Percentiles rank a stretch among this genome's conserved stretches.
Evolutionary conservation across 2,113 vertebrate species (phyloP).

Genomic region (Arothron firmamentum): DNA sequence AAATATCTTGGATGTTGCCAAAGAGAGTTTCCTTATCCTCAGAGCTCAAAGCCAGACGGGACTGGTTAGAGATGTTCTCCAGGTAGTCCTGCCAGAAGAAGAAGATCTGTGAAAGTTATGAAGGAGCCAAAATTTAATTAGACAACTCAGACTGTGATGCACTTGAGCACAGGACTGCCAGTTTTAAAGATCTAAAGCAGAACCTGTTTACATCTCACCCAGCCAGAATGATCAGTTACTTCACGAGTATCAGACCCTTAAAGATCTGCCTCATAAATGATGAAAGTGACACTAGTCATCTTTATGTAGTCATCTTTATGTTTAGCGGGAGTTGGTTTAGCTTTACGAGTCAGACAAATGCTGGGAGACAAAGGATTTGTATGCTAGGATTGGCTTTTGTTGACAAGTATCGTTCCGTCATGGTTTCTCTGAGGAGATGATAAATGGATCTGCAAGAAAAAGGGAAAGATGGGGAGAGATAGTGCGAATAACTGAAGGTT

Average conservation of each 20-base stretch:
- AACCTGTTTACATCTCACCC: background rate
- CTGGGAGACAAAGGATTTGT: background rate
- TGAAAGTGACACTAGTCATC: no score
- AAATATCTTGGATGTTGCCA: conserved; percentile 95
- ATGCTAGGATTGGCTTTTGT: background rate
- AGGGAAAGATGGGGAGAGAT: conserved; percentile 10
- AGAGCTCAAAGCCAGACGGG: conserved; percentile 80
- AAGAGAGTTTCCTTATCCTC: conserved; percentile 91
- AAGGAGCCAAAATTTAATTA: background rate
- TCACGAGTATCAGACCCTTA: no score
- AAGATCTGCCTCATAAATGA: no score
- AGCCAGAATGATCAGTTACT: background rate
- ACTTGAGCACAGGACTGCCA: no score
- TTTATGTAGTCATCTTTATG: no score
- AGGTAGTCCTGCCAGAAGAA: conserved; percentile 85
- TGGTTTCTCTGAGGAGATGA: conserved; percentile 14
- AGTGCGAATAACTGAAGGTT: background rate
- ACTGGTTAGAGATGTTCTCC: conserved; percentile 87
- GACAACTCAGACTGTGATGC: background rate
- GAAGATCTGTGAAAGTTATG: background rate
- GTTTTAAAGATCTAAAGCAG: background rate
- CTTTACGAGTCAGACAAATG: background rate
- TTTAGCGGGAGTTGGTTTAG: no score
- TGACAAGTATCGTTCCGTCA: conserved; percentile 32
- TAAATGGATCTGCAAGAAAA: conserved; percentile 20